Conservation (phyloP, 2,113 vertebrate genomes). For the Trachemys scripta region DNA sequence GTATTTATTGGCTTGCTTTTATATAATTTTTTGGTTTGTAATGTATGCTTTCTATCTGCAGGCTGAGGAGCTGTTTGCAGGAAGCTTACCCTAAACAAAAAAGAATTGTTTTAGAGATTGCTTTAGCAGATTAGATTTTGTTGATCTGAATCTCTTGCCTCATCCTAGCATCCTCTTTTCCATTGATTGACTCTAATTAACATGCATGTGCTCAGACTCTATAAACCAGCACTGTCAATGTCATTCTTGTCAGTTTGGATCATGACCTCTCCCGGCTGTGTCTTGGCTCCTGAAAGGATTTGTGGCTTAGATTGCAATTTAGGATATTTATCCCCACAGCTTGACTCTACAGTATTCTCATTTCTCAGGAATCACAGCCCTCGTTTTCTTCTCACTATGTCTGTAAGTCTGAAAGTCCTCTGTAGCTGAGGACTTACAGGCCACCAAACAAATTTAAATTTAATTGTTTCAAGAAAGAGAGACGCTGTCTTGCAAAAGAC, state of each 20-base stretch:
- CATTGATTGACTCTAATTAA: constrained; percentile 37
- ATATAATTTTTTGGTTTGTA: neutral
- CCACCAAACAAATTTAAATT: constrained; percentile 64
- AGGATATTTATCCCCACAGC: constrained; percentile 36
- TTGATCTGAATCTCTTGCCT: neutral
- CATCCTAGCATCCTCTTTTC: neutral
- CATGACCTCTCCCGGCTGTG: neutral
- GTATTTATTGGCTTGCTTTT: neutral
- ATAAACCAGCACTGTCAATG: constrained; percentile 20
- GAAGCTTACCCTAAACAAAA: neutral
- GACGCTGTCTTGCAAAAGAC: constrained; percentile 26
- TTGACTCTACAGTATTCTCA: constrained; percentile 7
- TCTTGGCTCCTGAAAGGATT: constrained; percentile 47
- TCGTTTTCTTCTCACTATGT: constrained; percentile 27
- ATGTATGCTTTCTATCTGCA: neutral
- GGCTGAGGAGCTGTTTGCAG: neutral
- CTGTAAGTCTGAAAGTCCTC: constrained; percentile 44
- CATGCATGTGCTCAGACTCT: constrained; percentile 5
- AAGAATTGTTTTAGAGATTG: neutral
- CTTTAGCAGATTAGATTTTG: neutral
- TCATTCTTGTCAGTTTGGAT: constrained; percentile 44
- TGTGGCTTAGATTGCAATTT: constrained; percentile 35
- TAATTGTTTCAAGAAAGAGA: constrained; percentile 65
- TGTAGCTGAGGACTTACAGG: constrained; percentile 41
- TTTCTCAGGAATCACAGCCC: constrained; percentile 13